Percentiles rank a stretch among this genome's conserved stretches.
phyloP scores from a whole-genome alignment of 2,888 invertebrate species.

The Catocala nupta region DNA sequence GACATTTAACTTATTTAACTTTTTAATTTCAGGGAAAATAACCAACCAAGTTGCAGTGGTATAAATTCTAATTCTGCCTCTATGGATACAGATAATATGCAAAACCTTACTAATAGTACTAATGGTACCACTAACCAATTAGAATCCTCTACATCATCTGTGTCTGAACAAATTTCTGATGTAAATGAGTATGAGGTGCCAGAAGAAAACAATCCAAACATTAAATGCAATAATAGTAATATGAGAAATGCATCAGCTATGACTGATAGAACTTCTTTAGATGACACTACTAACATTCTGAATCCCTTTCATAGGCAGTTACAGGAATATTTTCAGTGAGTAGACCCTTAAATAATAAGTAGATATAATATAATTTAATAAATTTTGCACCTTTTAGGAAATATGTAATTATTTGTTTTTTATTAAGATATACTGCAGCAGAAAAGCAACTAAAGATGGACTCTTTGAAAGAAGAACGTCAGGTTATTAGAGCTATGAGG shows the following conservation, averaged over 20 bases:
- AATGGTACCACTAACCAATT: conserved; percentile 30
- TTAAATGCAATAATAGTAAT: conserved; percentile 42
- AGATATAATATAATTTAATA: too few species aligned
- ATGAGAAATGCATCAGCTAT: conserved; percentile 54
- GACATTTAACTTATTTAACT: conserved; percentile 14
- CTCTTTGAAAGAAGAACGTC: conserved; percentile 77
- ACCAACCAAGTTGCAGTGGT: conserved; percentile 61
- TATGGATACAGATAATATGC: conserved; percentile 47
- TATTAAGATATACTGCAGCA: conserved; percentile 60
- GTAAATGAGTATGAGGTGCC: conserved; percentile 58
- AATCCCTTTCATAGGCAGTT: conserved; percentile 67
- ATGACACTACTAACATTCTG: conserved; percentile 43
- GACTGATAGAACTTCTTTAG: conserved; percentile 58
- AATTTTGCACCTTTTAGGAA: too few species aligned
- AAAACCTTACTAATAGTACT: conserved; percentile 41
- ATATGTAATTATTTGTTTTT: background rate
- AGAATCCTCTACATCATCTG: conserved; percentile 63
- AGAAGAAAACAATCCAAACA: conserved; percentile 46
- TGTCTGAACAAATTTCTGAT: conserved; percentile 64
- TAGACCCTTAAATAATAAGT: conserved; percentile 1
- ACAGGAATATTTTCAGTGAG: conserved; percentile 73
- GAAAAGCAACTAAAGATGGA: conserved; percentile 79
- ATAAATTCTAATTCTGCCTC: conserved; percentile 41
- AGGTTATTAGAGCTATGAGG: conserved; percentile 79
- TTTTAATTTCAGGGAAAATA: conserved; percentile 59